A percentile compares a stretch with the other conserved stretches of the same genome.
Evolutionary conservation across 1,140 invertebrate genomes (phyloP).

Genomic region (Linepithema humile): DNA sequence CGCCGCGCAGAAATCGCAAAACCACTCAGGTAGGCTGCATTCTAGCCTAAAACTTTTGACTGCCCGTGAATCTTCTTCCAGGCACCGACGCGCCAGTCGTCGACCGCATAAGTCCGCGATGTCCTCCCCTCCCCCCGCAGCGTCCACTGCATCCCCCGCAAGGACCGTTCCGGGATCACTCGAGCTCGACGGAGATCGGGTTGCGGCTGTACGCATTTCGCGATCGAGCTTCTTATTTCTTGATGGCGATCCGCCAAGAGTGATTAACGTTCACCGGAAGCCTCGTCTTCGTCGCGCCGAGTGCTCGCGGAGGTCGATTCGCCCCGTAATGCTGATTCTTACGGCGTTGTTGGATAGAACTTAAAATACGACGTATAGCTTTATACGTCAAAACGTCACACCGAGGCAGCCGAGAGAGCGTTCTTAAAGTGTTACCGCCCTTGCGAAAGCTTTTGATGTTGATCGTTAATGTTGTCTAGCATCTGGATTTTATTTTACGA

Average conservation of each 20-base stretch:
- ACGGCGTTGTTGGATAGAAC: constrained; percentile 7
- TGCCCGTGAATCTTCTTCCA: constrained; percentile 61
- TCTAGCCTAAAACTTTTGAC: constrained; percentile 71
- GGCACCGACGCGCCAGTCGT: constrained; percentile 30
- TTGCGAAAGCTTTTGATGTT: constrained; percentile 41
- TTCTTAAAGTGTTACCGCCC: constrained; percentile 44
- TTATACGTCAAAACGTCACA: constrained; percentile 69
- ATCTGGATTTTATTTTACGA: constrained; percentile 26
- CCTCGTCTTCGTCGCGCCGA: constrained; percentile 36
- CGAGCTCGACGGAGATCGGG: constrained; percentile 51
- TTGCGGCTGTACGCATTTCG: constrained; percentile 20
- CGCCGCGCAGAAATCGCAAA: constrained; percentile 91
- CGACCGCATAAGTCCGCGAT: constrained; percentile 16
- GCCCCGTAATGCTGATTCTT: no score
- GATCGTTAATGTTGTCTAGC: constrained; percentile 51
- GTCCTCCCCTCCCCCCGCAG: no score
- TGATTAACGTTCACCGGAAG: background rate
- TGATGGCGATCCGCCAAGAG: constrained; percentile 21
- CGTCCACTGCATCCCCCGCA: background rate
- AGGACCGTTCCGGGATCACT: constrained; percentile 18
- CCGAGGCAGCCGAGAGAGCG: constrained; percentile 72
- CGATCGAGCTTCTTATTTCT: background rate
- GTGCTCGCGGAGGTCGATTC: constrained; percentile 14
- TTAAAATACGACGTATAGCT: constrained; percentile 1
- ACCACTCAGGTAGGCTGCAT: constrained; percentile 82